phyloP scores from a whole-genome alignment of 1,140 invertebrate species.

The Lamellibrachia luymesi region DNA sequence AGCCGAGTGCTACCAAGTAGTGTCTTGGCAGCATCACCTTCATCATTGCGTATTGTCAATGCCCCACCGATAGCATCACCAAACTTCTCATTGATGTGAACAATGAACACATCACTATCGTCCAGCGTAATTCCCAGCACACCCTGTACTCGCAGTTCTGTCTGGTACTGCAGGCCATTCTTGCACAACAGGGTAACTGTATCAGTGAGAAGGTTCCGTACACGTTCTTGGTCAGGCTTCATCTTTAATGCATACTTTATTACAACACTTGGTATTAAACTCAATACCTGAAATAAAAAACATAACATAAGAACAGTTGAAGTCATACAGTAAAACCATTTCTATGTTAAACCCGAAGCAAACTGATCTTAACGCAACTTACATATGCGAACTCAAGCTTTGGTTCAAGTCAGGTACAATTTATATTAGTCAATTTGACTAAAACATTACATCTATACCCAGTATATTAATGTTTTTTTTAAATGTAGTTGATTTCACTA shows the following conservation, averaged over 20 bases:
- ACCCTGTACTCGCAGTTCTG: conserved; percentile 21
- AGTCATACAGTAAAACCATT: too few relatives aligned
- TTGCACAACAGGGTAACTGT: conserved; percentile 27
- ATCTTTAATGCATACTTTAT: neutral
- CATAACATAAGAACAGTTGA: neutral
- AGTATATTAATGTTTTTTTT: too few relatives aligned
- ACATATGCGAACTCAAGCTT: too few relatives aligned
- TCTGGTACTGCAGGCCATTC: conserved; percentile 26
- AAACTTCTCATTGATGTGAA: conserved; percentile 27
- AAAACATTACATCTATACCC: too few relatives aligned
- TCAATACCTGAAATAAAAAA: neutral
- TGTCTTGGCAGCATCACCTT: conserved; percentile 3
- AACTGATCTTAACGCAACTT: too few relatives aligned
- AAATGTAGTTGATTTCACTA: too few relatives aligned
- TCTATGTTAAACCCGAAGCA: too few relatives aligned
- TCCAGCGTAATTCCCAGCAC: conserved; percentile 28
- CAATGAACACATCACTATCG: conserved; percentile 25
- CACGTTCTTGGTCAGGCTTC: conserved; percentile 23
- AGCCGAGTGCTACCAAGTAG: neutral
- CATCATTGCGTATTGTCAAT: neutral
- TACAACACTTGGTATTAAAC: neutral
- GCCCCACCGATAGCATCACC: conserved; percentile 8
- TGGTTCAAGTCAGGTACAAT: too few relatives aligned
- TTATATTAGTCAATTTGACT: too few relatives aligned
- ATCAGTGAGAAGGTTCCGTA: conserved; percentile 22